Base-by-base conservation (phyloP, 2,888 invertebrate genomes). In the Eilema griseolum region DNA sequence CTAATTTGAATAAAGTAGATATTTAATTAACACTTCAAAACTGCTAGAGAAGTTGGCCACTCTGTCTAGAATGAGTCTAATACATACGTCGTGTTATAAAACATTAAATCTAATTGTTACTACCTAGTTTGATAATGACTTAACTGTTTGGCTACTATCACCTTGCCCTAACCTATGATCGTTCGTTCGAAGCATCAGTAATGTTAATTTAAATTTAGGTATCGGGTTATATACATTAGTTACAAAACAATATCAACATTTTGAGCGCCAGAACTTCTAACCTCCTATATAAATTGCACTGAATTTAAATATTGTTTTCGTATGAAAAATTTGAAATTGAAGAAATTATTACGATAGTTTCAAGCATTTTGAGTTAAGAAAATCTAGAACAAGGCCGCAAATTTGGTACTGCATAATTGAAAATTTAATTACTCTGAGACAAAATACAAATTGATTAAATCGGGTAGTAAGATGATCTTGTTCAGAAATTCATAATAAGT, bases 141-240 rank as follows among this genome's bases (percentile, higher is more conserved):
- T 90, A 90, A 83, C 79, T 81, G 73, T 88, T 88, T 87, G 92
- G 91, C 93, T 94, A 94, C 89, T 94, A 94, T 95, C 95, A 94
- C 95, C 91, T 90, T 92, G 89, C 90, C 87, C 91, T 94, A 93
- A 91, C 92, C 93, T 94, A 94, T 91, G 92, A 93, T 92, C 83
- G 70, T 83, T 90, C 86, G 77, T 88, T 88, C 82, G 86, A 93
- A 95, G 93, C 93, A 85, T 92, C 86, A 86, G 80, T 89, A 89
- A 80, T 82, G 77, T 86, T 78, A 82, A 73, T 67, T 78, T 70
- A 69, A 74, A 79, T 79, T 82, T 78, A 81, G 74, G 41, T 85
- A 79, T 78, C 82, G 77, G 87, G 85, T 77, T 93, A 94, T 94
- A 88, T 94, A 94, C 94, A 94, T 75, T 93, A 90, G 91, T 93